These are phyloP conservation scores for Eumerus sabulonum DNA, from an alignment of 2,888 invertebrate species.

Conservation along the genomic window DNA sequence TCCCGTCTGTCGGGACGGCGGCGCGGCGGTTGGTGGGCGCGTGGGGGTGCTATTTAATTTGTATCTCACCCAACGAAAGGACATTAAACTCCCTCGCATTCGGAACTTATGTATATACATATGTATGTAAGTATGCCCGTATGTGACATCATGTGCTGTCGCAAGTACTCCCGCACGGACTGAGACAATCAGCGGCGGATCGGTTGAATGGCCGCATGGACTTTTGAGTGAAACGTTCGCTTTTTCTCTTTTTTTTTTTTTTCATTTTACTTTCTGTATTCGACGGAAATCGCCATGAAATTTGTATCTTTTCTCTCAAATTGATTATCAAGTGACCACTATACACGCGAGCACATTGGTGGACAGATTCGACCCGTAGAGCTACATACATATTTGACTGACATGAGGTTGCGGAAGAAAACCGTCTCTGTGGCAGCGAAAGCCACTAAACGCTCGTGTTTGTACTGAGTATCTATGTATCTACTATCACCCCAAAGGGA, in stretches of 20 bases:
- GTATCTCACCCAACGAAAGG: conserved; percentile 48
- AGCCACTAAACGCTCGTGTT: conserved; percentile 8
- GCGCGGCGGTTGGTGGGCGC: conserved; percentile 7
- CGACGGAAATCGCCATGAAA: conserved; percentile 22
- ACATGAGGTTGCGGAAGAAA: conserved; percentile 14
- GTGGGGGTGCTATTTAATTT: conserved; percentile 26
- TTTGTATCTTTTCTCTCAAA: conserved; percentile 52
- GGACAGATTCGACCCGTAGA: too few relatives aligned
- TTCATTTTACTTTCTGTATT: neutral
- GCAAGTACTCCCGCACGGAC: too few relatives aligned
- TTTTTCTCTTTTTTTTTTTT: conserved; percentile 8
- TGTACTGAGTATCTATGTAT: neutral
- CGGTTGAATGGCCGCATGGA: conserved; percentile 62
- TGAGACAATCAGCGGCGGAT: too few relatives aligned
- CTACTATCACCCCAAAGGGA: too few relatives aligned
- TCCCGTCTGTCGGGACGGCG: conserved; percentile 5
- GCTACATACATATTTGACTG: too few relatives aligned
- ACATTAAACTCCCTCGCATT: conserved; percentile 59
- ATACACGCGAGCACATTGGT: too few relatives aligned
- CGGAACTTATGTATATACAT: conserved; percentile 4
- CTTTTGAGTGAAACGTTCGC: conserved; percentile 25
- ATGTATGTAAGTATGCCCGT: neutral
- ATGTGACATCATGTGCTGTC: too few relatives aligned
- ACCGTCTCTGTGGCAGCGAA: conserved; percentile 49
- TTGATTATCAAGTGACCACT: conserved; percentile 41